Evolutionary conservation across 2,888 invertebrate species (phyloP).

Genomic region (Stomorhina lunata): DNA sequence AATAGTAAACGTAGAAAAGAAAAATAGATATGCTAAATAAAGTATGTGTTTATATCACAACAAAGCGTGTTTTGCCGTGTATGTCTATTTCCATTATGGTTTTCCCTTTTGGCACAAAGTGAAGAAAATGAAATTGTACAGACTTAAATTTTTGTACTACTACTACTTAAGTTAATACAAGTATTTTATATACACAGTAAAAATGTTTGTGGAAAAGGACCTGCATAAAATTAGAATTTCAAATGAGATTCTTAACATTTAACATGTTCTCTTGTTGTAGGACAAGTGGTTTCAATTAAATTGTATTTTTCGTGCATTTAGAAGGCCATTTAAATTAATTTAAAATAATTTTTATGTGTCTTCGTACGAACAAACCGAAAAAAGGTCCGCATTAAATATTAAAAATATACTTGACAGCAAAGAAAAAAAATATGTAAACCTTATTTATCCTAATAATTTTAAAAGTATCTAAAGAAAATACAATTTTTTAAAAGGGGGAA

Average conservation of each 20-base stretch:
- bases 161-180: neutral
- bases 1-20: too few relatives aligned
- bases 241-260: constrained; percentile 55
- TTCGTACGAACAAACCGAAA: neutral
- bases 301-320: constrained; percentile 34
- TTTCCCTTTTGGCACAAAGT: constrained; percentile 24
- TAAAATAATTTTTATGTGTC: constrained; percentile 38
- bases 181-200: neutral
- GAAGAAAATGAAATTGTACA: constrained; percentile 8
- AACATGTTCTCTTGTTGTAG: constrained; percentile 42
- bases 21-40: constrained; percentile 44
- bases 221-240: constrained; percentile 52
- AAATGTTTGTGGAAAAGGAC: too few relatives aligned
- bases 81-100: neutral
- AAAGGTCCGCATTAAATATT: neutral
- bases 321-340: constrained; percentile 57
- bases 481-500: too few relatives aligned
- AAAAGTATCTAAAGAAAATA: neutral
- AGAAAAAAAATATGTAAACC: neutral
- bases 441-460: neutral
- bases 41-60: constrained; percentile 51
- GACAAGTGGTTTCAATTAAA: constrained; percentile 52
- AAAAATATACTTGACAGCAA: neutral
- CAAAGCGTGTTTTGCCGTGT: neutral
- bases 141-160: neutral